Percentiles rank a stretch among this genome's conserved stretches.
These are phyloP conservation scores for Chionis minor DNA, from an alignment of 2,113 vertebrate species.

Conservation along the genomic window DNA sequence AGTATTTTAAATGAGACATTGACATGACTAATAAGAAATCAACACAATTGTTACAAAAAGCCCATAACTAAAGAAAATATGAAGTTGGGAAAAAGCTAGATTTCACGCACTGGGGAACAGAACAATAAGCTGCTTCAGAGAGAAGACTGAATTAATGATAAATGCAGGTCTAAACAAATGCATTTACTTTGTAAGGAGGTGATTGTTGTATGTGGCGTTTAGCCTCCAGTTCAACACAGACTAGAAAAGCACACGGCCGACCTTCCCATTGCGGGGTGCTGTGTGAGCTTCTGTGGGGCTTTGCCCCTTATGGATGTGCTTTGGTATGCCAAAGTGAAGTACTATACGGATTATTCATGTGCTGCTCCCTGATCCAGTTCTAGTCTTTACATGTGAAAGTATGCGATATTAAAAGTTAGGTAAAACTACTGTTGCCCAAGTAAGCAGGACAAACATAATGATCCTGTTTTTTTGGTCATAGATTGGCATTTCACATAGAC, in stretches of 20 bases:
- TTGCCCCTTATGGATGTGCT: not conserved
- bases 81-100: not conserved
- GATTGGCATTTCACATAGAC: not conserved
- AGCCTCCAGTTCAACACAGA: not conserved
- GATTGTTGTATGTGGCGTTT: not conserved
- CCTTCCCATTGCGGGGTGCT: not conserved
- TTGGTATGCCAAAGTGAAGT: not conserved
- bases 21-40: not conserved
- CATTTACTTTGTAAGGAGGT: not conserved
- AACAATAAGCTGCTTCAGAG: not conserved
- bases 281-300: not conserved
- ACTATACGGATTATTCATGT: too few relatives aligned
- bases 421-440: not conserved
- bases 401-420: not conserved
- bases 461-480: not conserved
- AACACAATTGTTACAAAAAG: not conserved
- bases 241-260: not conserved
- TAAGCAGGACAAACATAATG: not conserved
- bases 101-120: not conserved
- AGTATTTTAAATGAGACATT: slow-evolving; percentile 27
- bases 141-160: not conserved
- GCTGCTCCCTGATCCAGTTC: not conserved
- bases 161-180: not conserved
- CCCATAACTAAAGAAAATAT: not conserved
- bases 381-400: not conserved